These are phyloP conservation scores for Vidua chalybeata DNA, from an alignment of 2,113 vertebrate species.

Conservation along the genomic window DNA sequence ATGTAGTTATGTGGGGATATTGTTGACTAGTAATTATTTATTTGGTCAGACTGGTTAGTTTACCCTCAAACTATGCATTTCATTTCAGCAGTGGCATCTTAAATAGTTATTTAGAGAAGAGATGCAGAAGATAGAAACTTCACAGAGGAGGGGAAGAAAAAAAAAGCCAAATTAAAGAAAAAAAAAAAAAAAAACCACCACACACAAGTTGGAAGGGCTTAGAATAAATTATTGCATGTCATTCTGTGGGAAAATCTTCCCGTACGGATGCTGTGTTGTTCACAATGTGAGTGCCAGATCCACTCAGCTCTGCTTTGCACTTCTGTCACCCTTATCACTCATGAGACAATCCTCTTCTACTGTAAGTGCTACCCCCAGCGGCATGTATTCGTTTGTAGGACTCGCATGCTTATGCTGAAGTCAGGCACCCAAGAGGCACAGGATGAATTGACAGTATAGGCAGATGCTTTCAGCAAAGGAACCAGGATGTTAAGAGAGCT, in stretches of 20 bases:
- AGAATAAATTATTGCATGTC: constrained; percentile 56
- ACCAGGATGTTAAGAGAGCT: constrained; percentile 47
- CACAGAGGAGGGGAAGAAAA: not conserved
- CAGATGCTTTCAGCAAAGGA: constrained; percentile 58
- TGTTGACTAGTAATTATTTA: not conserved
- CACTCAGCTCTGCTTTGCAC: constrained; percentile 49
- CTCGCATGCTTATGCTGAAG: constrained; percentile 20
- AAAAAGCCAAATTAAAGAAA: not conserved
- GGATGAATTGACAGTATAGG: constrained; percentile 46
- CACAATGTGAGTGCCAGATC: constrained; percentile 56
- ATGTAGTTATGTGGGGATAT: not conserved
- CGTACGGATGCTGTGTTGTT: constrained; percentile 6
- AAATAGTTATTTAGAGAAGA: constrained; percentile 34
- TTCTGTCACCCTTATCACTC: constrained; percentile 55
- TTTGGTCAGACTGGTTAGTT: not conserved
- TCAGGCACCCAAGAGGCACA: constrained; percentile 45
- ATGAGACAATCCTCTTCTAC: constrained; percentile 26
- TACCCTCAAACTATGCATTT: not conserved
- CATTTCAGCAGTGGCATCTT: not conserved
- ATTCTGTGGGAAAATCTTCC: constrained; percentile 46
- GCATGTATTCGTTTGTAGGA: constrained; percentile 12
- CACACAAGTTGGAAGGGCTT: constrained; percentile 45
- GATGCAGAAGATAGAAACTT: constrained; percentile 37
- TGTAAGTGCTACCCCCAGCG: constrained; percentile 29
- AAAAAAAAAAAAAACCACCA: not conserved